A percentile compares a stretch with the other conserved stretches of the same genome.
These are phyloP conservation scores for Laterallus jamaicensis DNA, from an alignment of 2,113 vertebrate genomes.

Conservation along the genomic window DNA sequence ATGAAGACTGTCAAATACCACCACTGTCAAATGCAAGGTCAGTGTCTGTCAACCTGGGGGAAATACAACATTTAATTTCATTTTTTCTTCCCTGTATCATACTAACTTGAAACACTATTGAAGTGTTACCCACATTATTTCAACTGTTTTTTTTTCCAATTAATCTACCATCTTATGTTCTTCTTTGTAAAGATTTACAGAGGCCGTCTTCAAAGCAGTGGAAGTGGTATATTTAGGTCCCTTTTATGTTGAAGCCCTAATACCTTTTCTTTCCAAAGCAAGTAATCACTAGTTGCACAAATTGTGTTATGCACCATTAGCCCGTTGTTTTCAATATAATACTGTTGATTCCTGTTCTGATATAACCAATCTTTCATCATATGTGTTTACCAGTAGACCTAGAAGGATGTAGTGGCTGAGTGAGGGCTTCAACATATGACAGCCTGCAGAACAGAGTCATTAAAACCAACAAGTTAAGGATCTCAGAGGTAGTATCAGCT, in stretches of 20 bases:
- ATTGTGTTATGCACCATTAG: background rate
- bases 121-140: background rate
- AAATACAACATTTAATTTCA: background rate
- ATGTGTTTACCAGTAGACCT: background rate
- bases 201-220: background rate
- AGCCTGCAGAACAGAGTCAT: background rate
- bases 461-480: background rate
- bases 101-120: background rate
- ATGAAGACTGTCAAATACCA: background rate
- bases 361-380: background rate
- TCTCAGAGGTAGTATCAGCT: background rate
- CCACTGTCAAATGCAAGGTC: background rate
- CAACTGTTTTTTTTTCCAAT: background rate
- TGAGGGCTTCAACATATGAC: background rate
- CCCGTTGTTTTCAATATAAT: background rate
- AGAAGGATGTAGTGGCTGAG: background rate
- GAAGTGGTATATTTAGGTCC: background rate
- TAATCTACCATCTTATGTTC: background rate
- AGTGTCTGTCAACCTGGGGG: background rate
- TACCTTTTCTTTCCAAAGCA: background rate
- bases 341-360: background rate
- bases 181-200: background rate
- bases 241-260: background rate
- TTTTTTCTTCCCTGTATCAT: background rate
- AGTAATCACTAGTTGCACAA: background rate